These are phyloP conservation scores for Carapus acus DNA, from an alignment of 2,797 vertebrate genomes.

Conservation along the genomic window DNA sequence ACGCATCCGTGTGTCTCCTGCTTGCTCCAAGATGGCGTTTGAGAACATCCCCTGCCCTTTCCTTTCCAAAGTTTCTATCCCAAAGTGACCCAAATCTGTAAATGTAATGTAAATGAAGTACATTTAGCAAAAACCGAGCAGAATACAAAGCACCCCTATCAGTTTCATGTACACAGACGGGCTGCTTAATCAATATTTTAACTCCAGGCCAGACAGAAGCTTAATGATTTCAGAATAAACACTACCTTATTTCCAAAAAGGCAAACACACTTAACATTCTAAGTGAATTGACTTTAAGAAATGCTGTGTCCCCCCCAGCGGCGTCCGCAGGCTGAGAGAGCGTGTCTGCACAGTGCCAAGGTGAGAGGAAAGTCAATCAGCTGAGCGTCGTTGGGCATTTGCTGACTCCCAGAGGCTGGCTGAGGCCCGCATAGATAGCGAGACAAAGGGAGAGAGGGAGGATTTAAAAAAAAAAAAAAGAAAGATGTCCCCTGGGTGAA, in stretches of 20 bases:
- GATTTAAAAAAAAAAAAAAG: no score
- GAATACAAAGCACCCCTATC: slow-evolving; percentile 55
- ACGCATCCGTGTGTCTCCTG: slow-evolving; percentile 11
- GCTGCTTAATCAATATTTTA: slow-evolving; percentile 62
- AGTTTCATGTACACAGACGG: slow-evolving; percentile 33
- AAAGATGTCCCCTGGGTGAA: slow-evolving; percentile 48
- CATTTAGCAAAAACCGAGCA: slow-evolving; percentile 39
- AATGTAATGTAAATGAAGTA: slow-evolving; percentile 38
- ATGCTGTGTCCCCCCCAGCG: slow-evolving; percentile 40
- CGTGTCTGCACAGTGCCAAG: slow-evolving; percentile 30
- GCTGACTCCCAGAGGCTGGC: slow-evolving; percentile 34
- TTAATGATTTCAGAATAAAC: slow-evolving; percentile 63
- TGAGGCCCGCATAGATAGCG: slow-evolving; percentile 6
- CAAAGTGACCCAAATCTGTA: slow-evolving; percentile 43
- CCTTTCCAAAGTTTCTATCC: no score
- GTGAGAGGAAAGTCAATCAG: slow-evolving; percentile 44
- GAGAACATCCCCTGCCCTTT: slow-evolving; percentile 23
- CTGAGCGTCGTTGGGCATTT: slow-evolving; percentile 38
- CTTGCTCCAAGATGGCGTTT: slow-evolving; percentile 19
- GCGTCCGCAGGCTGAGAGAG: slow-evolving; percentile 31
- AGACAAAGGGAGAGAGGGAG: slow-evolving; percentile 25
- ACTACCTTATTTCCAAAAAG: slow-evolving; percentile 54
- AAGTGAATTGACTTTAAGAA: slow-evolving; percentile 53
- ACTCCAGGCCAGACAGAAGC: slow-evolving; percentile 50
- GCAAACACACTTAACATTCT: slow-evolving; percentile 54